phyloP scores from a whole-genome alignment of 2,888 invertebrate genomes.

The Orthosia gothica region DNA sequence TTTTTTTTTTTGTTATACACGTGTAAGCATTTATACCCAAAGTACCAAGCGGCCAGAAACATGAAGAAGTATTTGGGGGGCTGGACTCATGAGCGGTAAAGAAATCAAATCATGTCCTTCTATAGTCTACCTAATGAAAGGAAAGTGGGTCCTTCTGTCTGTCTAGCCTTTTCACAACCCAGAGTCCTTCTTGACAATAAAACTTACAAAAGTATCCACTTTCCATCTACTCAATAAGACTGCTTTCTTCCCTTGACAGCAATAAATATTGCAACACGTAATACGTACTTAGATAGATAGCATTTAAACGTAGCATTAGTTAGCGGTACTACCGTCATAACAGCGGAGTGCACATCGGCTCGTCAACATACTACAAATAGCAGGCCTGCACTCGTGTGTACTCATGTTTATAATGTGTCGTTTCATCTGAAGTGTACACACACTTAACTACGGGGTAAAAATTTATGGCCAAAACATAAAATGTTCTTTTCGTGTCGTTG shows the following conservation, averaged over 20 bases:
- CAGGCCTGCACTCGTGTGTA: constrained; percentile 23
- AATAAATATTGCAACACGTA: constrained; percentile 55
- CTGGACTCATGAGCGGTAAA: neutral
- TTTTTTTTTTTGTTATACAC: too few relatives aligned
- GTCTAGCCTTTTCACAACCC: too few relatives aligned
- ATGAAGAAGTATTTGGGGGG: too few relatives aligned
- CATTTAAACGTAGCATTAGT: constrained; percentile 64
- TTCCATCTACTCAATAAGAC: constrained; percentile 5
- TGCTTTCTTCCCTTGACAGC: neutral
- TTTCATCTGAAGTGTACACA: constrained; percentile 12
- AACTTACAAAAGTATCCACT: neutral
- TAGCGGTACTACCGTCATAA: constrained; percentile 68
- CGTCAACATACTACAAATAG: constrained; percentile 62
- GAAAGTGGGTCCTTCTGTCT: neutral
- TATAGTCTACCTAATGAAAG: neutral
- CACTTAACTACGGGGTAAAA: neutral
- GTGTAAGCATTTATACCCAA: too few relatives aligned
- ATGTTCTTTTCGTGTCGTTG: too few relatives aligned
- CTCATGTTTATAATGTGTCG: constrained; percentile 41
- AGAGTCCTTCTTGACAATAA: too few relatives aligned
- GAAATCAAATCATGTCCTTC: fast-evolving
- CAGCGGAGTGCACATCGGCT: constrained; percentile 46
- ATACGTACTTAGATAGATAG: constrained; percentile 59
- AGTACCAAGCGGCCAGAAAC: too few relatives aligned
- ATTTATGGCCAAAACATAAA: neutral